Conservation (phyloP, 2,113 vertebrate species). For the Mesoclemmys tuberculata region DNA sequence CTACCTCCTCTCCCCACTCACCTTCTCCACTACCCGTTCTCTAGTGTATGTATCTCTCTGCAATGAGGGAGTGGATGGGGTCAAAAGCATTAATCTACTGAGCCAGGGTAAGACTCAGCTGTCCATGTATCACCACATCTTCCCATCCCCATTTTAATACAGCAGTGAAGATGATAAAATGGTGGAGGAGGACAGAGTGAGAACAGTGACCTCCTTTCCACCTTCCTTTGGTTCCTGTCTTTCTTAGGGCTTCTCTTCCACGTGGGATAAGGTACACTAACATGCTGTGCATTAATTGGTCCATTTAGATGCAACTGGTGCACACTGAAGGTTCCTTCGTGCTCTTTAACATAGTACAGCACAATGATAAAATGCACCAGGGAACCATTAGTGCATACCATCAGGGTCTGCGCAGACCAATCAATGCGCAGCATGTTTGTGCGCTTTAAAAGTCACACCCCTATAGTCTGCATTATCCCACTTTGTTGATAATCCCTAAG, state of each 20-base stretch:
- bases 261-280: not conserved
- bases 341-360: not conserved
- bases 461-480: not conserved
- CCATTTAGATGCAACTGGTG: not conserved
- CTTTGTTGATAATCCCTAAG: not conserved
- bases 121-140: not conserved
- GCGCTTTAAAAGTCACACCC: not conserved
- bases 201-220: not conserved
- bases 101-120: not conserved
- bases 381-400: not conserved
- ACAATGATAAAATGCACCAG: not conserved
- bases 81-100: not conserved
- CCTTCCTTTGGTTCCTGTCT: not conserved
- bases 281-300: not conserved
- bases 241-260: not conserved
- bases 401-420: not conserved
- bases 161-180: not conserved
- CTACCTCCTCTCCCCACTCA: not conserved
- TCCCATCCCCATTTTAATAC: not conserved
- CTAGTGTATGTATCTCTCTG: not conserved
- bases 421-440: not conserved
- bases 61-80: not conserved
- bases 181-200: not conserved
- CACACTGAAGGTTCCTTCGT: not conserved
- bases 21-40: not conserved